Conservation (phyloP, 2,888 invertebrate genomes). For the Abscondita cerata region DNA sequence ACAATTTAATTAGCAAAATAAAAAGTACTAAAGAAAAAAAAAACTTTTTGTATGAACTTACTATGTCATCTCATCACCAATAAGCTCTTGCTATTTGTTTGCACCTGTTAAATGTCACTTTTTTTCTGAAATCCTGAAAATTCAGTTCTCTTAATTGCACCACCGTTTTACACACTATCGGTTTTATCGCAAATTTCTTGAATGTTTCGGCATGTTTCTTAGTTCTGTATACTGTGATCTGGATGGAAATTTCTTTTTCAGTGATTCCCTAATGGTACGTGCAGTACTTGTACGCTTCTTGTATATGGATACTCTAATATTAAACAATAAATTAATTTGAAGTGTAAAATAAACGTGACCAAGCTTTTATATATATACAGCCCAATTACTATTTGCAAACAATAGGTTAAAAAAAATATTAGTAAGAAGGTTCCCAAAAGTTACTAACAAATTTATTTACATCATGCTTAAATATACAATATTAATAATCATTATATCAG, state of each 20-base stretch:
- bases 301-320: constrained; percentile 54
- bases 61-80: too few species aligned
- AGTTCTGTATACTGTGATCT: constrained; percentile 54
- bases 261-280: constrained; percentile 42
- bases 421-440: neutral
- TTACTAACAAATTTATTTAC: neutral
- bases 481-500: neutral
- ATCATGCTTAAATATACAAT: neutral
- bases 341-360: neutral
- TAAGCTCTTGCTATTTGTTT: too few species aligned
- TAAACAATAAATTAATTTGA: neutral
- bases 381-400: neutral
- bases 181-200: too few species aligned
- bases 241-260: constrained; percentile 46
- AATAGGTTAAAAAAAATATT: too few species aligned
- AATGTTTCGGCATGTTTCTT: constrained; percentile 45
- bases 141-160: too few species aligned
- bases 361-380: neutral
- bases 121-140: too few species aligned
- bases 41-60: too few species aligned
- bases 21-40: constrained; percentile 8
- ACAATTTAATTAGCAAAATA: neutral
- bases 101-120: too few species aligned
- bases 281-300: constrained; percentile 47
- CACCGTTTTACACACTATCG: neutral